These are phyloP conservation scores for Cheilosia vernalis DNA, from an alignment of 2,888 invertebrate genomes.

Conservation along the genomic window DNA sequence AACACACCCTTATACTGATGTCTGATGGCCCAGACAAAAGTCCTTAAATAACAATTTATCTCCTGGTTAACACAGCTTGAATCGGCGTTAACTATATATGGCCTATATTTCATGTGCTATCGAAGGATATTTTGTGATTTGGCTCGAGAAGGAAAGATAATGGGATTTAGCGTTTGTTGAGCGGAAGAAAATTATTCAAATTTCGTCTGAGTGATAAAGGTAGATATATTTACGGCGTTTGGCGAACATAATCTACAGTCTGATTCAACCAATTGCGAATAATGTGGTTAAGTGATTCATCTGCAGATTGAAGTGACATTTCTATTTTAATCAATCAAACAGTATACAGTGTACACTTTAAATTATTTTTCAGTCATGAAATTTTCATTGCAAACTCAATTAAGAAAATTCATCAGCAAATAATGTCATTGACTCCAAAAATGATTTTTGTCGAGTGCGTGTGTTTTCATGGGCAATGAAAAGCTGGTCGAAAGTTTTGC, in stretches of 20 bases:
- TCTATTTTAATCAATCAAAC: neutral
- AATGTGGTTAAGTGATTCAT: neutral
- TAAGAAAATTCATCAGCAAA: neutral
- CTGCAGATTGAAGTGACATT: neutral
- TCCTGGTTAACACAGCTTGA: neutral
- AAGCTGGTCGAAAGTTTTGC: too few species aligned
- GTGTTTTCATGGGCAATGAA: neutral
- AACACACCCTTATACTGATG: neutral
- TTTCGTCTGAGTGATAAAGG: neutral
- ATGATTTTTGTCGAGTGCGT: neutral
- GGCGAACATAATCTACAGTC: neutral
- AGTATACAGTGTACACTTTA: neutral
- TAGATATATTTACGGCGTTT: neutral
- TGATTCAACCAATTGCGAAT: neutral
- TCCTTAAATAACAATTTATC: constrained; percentile 9
- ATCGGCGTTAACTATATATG: neutral
- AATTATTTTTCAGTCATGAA: neutral
- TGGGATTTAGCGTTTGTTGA: neutral
- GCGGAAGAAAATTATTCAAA: constrained; percentile 13
- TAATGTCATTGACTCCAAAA: neutral
- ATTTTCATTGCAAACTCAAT: neutral
- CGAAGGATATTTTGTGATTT: neutral
- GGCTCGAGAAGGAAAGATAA: constrained; percentile 1
- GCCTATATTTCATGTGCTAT: neutral
- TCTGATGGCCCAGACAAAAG: neutral